Evolutionary conservation across 2,888 invertebrate genomes (phyloP), one percentile per base, ranked within the genome.

Genomic region (Drosophila nr. perissopoda): DNA sequence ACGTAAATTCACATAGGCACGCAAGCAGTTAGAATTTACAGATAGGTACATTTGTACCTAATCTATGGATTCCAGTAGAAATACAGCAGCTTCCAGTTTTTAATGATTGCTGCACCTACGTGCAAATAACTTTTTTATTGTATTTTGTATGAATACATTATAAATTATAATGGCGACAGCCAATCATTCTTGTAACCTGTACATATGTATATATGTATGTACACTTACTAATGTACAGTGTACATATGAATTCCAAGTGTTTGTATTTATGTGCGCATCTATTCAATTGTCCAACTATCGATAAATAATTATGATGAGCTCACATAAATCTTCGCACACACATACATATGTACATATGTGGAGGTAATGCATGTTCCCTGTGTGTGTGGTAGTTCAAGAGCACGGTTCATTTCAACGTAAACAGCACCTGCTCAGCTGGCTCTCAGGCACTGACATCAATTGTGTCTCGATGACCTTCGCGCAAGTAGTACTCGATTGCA

Each of bases 391-490:
- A 38, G 70, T 76, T 76, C 81, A 81, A 80, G 76, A 74, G 83
- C 81, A 81, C 68, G 77, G 80, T 80, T 79, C 80, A 82, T 80
- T 76, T 80, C 51, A 58, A 68, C 62, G 74, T 66, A 73, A 76
- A 81, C 76, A 83, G 81, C 83, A 72, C 72, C 79, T 69, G 64
- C 63, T 60, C 71, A 48, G 64, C 57, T 60, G 59, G 59, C 62
- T 59, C 72, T 70, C 82, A 78, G 58, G 78, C 68, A 79, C 81
- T 82, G 81, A 82, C 81, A 81, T 83, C 83, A 81, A 81, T 81
- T 81, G 81, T 81, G 69, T 74, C 81, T 81, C 70, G 67, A 76
- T 74, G 81, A 81, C 81, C 81, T 81, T 81, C 74, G 69, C 51
- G 51, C 64, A 74, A 76, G 74, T 83, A 71, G 74, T 80, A 71